phyloP scores from a whole-genome alignment of 2,888 invertebrate species.

The Cephus pulcher region DNA sequence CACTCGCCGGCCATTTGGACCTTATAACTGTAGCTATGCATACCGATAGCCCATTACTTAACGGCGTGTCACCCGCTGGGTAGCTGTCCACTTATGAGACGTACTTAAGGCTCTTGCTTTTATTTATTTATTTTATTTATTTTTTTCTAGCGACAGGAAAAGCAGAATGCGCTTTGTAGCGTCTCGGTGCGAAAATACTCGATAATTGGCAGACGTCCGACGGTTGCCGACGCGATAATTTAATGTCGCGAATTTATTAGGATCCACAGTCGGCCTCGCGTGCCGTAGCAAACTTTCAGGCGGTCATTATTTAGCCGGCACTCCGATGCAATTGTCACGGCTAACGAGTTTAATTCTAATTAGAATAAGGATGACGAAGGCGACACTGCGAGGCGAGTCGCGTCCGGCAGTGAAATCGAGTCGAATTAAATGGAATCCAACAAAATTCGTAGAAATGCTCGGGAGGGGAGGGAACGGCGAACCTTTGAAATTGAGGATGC shows the following conservation, averaged over 20 bases:
- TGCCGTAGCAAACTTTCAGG: constrained; percentile 52
- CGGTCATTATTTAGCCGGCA: constrained; percentile 37
- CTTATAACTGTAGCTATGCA: too few species aligned
- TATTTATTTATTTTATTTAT: not conserved
- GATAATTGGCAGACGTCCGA: constrained; percentile 58
- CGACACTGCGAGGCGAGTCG: not conserved
- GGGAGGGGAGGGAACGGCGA: not conserved
- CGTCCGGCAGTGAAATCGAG: not conserved
- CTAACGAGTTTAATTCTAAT: constrained; percentile 50
- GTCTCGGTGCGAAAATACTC: constrained; percentile 10
- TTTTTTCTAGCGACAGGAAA: not conserved
- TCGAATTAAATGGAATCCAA: not conserved
- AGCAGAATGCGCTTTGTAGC: not conserved
- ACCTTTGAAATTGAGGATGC: not conserved
- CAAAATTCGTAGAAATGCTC: not conserved
- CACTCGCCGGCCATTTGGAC: not conserved
- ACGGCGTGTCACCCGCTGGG: too few species aligned
- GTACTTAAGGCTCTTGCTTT: too few species aligned
- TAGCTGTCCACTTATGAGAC: too few species aligned
- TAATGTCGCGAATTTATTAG: constrained; percentile 48
- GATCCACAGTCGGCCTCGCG: constrained; percentile 15
- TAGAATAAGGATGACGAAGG: constrained; percentile 15
- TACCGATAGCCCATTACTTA: too few species aligned
- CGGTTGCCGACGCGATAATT: constrained; percentile 53
- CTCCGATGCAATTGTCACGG: constrained; percentile 25